Percentiles rank a stretch among this genome's conserved stretches.
Evolutionary conservation across 1,140 invertebrate genomes (phyloP).

Genomic region (Odontomachus brunneus): DNA sequence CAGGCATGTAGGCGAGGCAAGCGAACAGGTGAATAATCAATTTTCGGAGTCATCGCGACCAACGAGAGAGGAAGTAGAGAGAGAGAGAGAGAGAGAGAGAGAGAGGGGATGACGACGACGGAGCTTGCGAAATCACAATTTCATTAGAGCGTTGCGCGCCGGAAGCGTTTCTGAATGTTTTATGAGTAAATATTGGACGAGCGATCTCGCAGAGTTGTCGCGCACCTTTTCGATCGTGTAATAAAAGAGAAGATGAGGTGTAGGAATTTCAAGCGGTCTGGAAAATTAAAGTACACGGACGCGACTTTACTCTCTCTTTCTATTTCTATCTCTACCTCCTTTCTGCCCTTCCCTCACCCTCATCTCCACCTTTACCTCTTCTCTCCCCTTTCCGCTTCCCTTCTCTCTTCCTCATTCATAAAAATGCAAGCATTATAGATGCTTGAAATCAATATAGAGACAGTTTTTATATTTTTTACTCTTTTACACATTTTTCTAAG

Average conservation of each 20-base stretch:
- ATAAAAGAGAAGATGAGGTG: background rate
- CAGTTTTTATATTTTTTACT: too few relatives aligned
- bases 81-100: constrained; percentile 1
- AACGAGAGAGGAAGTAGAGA: too few relatives aligned
- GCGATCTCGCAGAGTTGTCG: background rate
- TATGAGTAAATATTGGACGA: constrained; percentile 4
- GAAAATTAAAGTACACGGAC: too few relatives aligned
- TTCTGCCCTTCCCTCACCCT: background rate
- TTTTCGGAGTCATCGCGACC: background rate
- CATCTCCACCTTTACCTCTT: background rate
- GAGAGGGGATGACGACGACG: background rate
- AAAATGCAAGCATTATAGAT: too few relatives aligned
- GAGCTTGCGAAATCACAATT: background rate
- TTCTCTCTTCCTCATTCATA: too few relatives aligned
- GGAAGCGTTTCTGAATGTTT: background rate
- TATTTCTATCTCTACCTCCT: background rate
- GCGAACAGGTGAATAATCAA: too few relatives aligned
- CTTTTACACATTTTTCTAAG: too few relatives aligned
- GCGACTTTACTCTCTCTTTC: background rate
- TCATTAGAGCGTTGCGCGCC: background rate
- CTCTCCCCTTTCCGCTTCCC: too few relatives aligned
- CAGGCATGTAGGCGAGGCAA: background rate
- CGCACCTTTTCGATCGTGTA: background rate
- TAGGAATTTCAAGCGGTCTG: background rate
- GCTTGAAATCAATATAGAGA: too few relatives aligned